phyloP scores from a whole-genome alignment of 2,113 vertebrate genomes.

The Mormyrus lacerda region DNA sequence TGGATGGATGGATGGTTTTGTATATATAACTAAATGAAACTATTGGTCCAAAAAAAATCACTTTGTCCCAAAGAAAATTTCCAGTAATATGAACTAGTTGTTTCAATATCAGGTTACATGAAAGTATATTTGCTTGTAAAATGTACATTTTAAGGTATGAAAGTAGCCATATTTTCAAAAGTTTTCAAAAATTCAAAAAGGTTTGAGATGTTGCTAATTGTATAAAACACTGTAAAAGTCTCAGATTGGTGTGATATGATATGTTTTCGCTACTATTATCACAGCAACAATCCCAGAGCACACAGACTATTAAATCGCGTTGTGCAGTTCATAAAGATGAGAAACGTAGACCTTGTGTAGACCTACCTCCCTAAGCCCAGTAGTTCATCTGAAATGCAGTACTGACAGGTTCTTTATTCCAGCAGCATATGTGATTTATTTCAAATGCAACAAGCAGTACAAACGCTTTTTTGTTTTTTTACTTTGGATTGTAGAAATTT shows the following conservation, averaged over 20 bases:
- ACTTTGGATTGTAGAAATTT: neutral
- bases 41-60: neutral
- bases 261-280: neutral
- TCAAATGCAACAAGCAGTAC: neutral
- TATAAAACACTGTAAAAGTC: neutral
- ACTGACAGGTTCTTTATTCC: neutral
- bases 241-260: neutral
- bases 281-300: neutral
- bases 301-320: neutral
- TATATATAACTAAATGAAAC: neutral
- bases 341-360: neutral
- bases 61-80: neutral
- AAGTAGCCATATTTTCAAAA: neutral
- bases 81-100: neutral
- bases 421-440: neutral
- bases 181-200: neutral
- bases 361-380: neutral
- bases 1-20: neutral
- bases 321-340: neutral
- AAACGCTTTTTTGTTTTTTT: neutral
- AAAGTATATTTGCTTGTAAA: neutral
- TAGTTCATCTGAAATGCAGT: neutral
- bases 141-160: neutral
- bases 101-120: neutral
- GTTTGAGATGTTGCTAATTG: neutral